A percentile compares a stretch with the other conserved stretches of the same genome.
These are phyloP conservation scores for Rhinoraja longicauda DNA, from an alignment of 2,797 vertebrate species.

Conservation along the genomic window DNA sequence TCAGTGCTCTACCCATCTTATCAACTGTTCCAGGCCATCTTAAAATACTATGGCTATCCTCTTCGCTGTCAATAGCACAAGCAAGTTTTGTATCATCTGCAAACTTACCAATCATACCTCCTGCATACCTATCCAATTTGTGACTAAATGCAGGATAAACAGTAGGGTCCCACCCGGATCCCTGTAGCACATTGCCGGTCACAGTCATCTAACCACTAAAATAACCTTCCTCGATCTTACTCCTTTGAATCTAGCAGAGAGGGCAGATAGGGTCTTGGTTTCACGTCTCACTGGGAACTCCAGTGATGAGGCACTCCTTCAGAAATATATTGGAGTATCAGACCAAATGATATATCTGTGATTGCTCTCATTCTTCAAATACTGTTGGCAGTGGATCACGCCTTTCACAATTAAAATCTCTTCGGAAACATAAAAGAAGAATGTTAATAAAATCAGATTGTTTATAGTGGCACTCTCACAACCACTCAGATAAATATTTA, in stretches of 20 bases:
- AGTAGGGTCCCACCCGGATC: no score
- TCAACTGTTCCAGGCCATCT: no score
- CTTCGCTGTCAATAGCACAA: no score
- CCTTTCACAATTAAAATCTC: not conserved
- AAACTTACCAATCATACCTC: no score
- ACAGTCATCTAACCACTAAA: no score
- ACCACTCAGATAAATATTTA: not conserved
- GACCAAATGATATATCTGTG: not conserved
- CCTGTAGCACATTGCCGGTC: no score
- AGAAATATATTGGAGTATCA: not conserved
- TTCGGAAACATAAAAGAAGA: not conserved
- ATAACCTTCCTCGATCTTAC: no score
- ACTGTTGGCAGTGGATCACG: not conserved
- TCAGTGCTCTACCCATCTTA: no score
- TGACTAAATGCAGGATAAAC: no score
- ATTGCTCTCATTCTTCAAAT: not conserved
- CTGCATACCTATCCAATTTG: no score
- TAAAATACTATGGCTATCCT: no score
- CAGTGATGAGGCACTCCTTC: not conserved
- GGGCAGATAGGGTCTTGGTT: not conserved
- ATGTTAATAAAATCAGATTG: conserved; percentile 27
- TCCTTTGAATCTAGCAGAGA: not conserved
- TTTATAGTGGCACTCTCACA: not conserved
- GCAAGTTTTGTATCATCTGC: no score
- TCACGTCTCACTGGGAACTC: not conserved